Percentiles rank a stretch among this genome's conserved stretches.
Evolutionary conservation across 2,113 vertebrate genomes (phyloP).

Genomic region (Peucedramus taeniatus): DNA sequence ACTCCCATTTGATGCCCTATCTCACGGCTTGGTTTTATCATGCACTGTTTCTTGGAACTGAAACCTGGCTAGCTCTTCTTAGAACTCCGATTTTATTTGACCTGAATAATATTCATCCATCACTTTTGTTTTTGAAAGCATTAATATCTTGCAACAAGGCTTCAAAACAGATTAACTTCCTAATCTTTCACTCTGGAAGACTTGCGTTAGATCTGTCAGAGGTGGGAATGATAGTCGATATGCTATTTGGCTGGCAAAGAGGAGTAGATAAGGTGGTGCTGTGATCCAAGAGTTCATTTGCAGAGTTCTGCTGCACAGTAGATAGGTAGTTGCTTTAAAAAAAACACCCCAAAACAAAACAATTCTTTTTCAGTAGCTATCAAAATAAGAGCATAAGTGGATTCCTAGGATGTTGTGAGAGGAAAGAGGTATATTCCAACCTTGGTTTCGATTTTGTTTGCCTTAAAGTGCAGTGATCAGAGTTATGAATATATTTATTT

Average conservation of each 20-base stretch:
- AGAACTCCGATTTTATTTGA: slow-evolving; percentile 3
- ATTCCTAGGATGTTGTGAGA: neutral
- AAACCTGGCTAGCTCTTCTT: neutral
- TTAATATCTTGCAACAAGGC: slow-evolving; percentile 17
- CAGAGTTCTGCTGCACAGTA: neutral
- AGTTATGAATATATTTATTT: neutral
- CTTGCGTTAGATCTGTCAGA: neutral
- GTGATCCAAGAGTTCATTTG: neutral
- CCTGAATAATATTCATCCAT: slow-evolving; percentile 37
- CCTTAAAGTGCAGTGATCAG: neutral
- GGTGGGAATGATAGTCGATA: slow-evolving; percentile 19
- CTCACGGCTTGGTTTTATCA: neutral
- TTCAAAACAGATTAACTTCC: slow-evolving; percentile 39
- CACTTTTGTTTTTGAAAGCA: slow-evolving; percentile 37
- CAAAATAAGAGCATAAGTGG: neutral
- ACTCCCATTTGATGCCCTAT: neutral
- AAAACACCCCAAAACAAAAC: neutral
- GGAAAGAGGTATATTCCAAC: neutral
- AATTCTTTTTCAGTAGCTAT: neutral
- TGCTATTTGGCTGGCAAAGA: neutral
- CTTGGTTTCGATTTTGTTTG: neutral
- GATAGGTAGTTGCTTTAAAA: neutral
- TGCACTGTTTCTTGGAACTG: neutral
- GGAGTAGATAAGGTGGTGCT: neutral
- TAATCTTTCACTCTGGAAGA: slow-evolving; percentile 38